These are phyloP conservation scores for Isoperla grammatica DNA, from an alignment of 2,888 invertebrate species.

Conservation along the genomic window DNA sequence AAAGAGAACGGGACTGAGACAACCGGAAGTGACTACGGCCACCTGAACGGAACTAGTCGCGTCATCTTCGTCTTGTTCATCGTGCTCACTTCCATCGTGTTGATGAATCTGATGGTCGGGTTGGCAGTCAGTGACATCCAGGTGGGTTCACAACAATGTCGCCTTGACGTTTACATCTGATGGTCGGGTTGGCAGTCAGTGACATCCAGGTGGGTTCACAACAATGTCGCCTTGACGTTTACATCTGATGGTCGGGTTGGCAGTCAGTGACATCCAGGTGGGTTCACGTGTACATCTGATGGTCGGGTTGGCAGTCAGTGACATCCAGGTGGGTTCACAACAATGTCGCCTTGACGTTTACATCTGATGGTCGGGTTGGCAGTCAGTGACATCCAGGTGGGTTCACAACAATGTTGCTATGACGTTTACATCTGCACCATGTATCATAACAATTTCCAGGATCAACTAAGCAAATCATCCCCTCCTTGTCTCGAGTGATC, in stretches of 20 bases:
- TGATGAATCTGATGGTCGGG: constrained; percentile 53
- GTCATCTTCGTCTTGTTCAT: constrained; percentile 49
- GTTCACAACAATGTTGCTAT: no score
- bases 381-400: constrained; percentile 47
- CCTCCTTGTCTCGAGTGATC: no score
- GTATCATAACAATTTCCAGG: no score
- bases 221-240: no score
- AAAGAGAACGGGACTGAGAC: constrained; percentile 25
- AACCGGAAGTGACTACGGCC: constrained; percentile 26
- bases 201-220: constrained; percentile 45
- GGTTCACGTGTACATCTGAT: no score
- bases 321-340: constrained; percentile 44
- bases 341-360: no score
- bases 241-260: constrained; percentile 51
- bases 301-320: constrained; percentile 52
- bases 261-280: constrained; percentile 48
- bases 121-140: constrained; percentile 51
- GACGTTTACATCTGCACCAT: no score
- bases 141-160: no score
- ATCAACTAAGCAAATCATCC: no score
- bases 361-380: constrained; percentile 51
- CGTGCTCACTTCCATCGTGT: constrained; percentile 49
- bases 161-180: no score
- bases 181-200: constrained; percentile 52
- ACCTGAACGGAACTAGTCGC: constrained; percentile 41